Percentiles rank a stretch among this genome's conserved stretches.
Evolutionary conservation across 2,113 vertebrate species (phyloP).

Genomic region (Leuciscus idus): DNA sequence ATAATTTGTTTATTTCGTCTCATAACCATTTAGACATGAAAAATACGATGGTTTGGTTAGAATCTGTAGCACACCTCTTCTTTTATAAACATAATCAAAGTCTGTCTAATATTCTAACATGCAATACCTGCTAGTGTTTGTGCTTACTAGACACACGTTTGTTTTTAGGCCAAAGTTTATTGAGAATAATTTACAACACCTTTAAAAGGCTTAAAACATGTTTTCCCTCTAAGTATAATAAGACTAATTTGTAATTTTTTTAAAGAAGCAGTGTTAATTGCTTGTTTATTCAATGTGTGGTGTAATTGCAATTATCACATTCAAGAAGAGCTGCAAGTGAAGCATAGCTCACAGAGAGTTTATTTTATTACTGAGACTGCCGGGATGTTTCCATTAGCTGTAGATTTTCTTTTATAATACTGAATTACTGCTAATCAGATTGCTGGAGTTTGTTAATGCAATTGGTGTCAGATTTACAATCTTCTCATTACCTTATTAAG

Average conservation of each 20-base stretch:
- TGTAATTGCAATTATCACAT: conserved; percentile 17
- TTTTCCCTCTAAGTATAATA: not conserved
- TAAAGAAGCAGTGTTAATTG: not conserved
- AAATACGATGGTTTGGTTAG: not conserved
- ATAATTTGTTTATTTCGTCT: not conserved
- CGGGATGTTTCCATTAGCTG: conserved; percentile 28
- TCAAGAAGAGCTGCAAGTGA: conserved; percentile 10
- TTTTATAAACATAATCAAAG: not conserved
- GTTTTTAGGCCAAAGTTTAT: not conserved
- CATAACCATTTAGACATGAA: not conserved
- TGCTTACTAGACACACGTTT: not conserved
- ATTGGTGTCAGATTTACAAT: conserved; percentile 33
- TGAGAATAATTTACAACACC: not conserved
- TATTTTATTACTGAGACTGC: conserved; percentile 6
- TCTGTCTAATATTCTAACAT: not conserved
- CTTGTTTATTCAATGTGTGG: conserved; percentile 10
- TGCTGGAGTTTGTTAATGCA: conserved; percentile 32
- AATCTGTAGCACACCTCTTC: not conserved
- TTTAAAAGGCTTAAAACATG: not conserved
- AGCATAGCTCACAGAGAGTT: not conserved
- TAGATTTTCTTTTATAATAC: not conserved
- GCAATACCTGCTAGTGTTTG: not conserved
- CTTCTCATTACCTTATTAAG: conserved; percentile 24
- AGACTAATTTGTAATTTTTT: not conserved
- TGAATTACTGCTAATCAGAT: conserved; percentile 30